Evolutionary conservation across 35 echinoderm and acorn worm species (phyloP).

Genomic region (Lytechinus variegatus): DNA sequence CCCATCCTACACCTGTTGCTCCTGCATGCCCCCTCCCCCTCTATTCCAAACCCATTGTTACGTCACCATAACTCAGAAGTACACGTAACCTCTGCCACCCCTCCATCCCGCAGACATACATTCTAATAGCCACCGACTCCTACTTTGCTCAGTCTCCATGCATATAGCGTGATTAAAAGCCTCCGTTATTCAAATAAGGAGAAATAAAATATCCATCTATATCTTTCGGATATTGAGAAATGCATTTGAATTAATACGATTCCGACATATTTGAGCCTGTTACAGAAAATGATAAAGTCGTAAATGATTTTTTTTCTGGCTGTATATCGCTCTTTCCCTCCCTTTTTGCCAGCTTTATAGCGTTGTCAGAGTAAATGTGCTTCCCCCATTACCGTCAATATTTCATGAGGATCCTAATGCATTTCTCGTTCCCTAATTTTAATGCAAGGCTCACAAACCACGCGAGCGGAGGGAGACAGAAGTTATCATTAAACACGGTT

Average conservation of each 20-base stretch:
- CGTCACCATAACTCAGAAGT: neutral
- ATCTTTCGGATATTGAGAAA: neutral
- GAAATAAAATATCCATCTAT: neutral
- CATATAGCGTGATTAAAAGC: neutral
- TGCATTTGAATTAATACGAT: neutral
- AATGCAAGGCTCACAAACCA: constrained; percentile 7
- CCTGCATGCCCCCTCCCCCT: neutral
- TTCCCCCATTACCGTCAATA: constrained; percentile 35
- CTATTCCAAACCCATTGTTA: neutral
- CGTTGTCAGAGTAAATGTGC: constrained; percentile 8
- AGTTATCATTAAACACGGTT: neutral
- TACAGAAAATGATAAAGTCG: neutral
- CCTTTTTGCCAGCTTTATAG: neutral
- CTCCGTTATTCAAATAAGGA: neutral
- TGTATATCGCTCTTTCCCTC: neutral
- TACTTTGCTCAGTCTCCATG: neutral
- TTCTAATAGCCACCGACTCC: neutral
- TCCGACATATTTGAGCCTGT: neutral
- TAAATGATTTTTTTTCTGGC: neutral
- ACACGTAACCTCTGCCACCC: neutral
- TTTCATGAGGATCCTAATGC: constrained; percentile 1
- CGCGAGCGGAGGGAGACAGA: neutral
- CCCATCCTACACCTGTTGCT: neutral
- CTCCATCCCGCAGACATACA: neutral
- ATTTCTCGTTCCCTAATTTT: constrained; percentile 10